Percentiles rank a stretch among this genome's conserved stretches.
phyloP scores from a whole-genome alignment of 1,140 invertebrate genomes.

The Eueides isabella region DNA sequence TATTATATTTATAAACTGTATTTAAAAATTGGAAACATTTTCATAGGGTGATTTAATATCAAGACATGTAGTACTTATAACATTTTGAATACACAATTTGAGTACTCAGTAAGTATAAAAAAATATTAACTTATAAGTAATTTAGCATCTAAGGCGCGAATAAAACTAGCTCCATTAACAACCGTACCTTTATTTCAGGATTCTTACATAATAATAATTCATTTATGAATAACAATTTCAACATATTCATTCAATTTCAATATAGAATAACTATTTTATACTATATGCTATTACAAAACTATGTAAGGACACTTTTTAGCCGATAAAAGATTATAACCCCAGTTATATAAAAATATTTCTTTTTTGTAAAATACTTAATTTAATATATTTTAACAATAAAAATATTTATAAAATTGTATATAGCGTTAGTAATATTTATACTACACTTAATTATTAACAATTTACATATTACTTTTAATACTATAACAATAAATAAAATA shows the following conservation, averaged over 20 bases:
- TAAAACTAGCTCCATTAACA: background rate
- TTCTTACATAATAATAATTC: background rate
- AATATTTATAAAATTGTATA: background rate
- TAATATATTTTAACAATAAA: background rate
- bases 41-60: too few species aligned
- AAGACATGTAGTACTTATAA: too few species aligned
- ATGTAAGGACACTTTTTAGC: background rate
- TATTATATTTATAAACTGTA: too few species aligned
- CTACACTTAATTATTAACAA: background rate
- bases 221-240: background rate
- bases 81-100: too few species aligned
- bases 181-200: background rate
- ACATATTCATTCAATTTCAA: background rate
- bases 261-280: background rate
- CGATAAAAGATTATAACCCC: background rate
- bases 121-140: too few species aligned
- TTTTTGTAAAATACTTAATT: background rate
- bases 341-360: background rate
- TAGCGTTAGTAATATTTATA: background rate
- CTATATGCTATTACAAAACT: too few species aligned
- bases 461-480: background rate
- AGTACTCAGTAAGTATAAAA: too few species aligned
- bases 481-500: too few species aligned
- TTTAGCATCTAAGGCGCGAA: background rate
- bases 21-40: too few species aligned